Evolutionary conservation across 2,113 vertebrate species (phyloP), one percentile per base, ranked within the genome.

Genomic region (Anhinga anhinga): DNA sequence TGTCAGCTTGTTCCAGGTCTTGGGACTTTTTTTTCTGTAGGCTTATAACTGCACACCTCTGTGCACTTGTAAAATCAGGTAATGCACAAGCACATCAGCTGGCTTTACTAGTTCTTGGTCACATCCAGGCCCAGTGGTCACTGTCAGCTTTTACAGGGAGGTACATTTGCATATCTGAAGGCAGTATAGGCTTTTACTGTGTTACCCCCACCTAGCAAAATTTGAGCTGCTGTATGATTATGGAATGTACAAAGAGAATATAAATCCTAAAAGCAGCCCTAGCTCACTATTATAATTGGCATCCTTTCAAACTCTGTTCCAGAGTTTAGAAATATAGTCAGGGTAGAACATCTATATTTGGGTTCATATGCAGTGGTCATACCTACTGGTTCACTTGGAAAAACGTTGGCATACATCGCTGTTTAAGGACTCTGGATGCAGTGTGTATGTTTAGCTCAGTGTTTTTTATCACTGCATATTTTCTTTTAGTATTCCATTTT

Each of bases 321-420:
- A 62, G 62, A 50, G 27, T 84, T 95, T 66, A 85, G 94, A 82
- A 87, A 82, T 90, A 70, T 13, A 65, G 76, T 92, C 11, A 8
- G 62, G 15, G n/a, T 59, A 82, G 95, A 90, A 95, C 71, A 82
- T 84, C 91, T 94, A 62, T 93, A 94, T 96, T 97, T 96, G 89
- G 71, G 45, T 72, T 95, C 95, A 80, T 66, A 85, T 70, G 85
- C 89, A 88, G 80, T 55, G 87, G 89, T 80, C 66, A 83, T 96
- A 77, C 78, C 84, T 94, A 63, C 32, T 63, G 78, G 73, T 87
- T 93, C 44, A 26, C 86, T 95, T 85, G 69, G 58, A 88, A 87
- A 65, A 84, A 71, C 3, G 7, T 38, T 84, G 86, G 61, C 78
- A 58, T 42, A 62, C 61, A 80, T 67, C 72, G n/a, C 69, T 93